Percentiles rank a stretch among this genome's conserved stretches.
phyloP scores from a whole-genome alignment of 2,888 invertebrate genomes.

The Molanna angustata region DNA sequence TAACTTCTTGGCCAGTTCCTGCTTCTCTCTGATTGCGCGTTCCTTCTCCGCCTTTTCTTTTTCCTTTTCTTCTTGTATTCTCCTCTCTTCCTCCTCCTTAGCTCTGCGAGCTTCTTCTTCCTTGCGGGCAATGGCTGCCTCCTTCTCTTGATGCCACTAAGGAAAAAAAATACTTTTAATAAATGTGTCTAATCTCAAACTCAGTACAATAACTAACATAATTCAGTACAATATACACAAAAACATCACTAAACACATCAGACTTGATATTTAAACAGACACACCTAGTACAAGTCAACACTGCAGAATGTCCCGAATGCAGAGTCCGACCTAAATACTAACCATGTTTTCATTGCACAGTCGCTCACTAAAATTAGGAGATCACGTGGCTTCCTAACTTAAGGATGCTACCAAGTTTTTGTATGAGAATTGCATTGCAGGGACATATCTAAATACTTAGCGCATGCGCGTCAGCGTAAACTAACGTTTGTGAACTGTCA shows the following conservation, averaged over 20 bases:
- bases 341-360: too few species aligned
- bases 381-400: too few species aligned
- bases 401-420: too few species aligned
- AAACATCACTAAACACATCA: background rate
- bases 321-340: too few species aligned
- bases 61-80: constrained; percentile 56
- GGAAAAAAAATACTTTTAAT: too few species aligned
- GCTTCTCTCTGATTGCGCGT: constrained; percentile 58
- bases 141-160: constrained; percentile 67
- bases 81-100: constrained; percentile 61
- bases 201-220: background rate
- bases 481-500: too few species aligned
- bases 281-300: background rate
- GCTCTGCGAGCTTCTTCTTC: constrained; percentile 62
- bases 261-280: background rate
- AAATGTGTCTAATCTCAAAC: background rate
- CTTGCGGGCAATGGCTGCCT: constrained; percentile 66
- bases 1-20: constrained; percentile 52
- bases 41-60: constrained; percentile 58
- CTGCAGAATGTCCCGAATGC: too few species aligned
- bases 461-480: too few species aligned
- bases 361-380: too few species aligned
- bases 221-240: background rate
- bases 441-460: too few species aligned
- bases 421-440: too few species aligned